Conservation (phyloP, 1,140 invertebrate genomes). For the Ladona fulva region DNA sequence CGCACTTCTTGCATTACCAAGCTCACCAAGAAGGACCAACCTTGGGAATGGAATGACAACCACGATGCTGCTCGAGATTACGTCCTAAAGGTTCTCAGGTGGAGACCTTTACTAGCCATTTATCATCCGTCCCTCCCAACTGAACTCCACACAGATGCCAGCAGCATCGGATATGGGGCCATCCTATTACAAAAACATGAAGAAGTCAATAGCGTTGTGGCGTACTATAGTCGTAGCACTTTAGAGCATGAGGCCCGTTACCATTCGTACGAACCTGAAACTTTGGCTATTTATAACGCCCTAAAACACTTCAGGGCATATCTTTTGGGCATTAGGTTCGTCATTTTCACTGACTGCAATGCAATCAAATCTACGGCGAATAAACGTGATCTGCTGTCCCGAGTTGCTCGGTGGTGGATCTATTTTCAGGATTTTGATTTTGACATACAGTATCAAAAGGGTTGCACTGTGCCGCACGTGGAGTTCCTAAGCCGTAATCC, state of each 20-base stretch:
- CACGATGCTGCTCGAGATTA: too few relatives aligned
- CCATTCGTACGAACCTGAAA: slow-evolving; percentile 35
- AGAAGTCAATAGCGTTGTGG: slow-evolving; percentile 12
- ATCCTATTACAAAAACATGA: background rate
- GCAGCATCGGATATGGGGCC: background rate
- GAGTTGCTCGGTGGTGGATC: slow-evolving; percentile 32
- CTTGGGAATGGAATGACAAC: background rate
- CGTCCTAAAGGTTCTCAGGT: too few relatives aligned
- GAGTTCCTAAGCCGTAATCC: too few relatives aligned
- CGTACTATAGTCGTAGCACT: slow-evolving; percentile 29
- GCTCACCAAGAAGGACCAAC: background rate
- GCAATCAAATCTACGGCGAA: slow-evolving; percentile 30
- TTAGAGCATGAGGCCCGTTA: slow-evolving; percentile 27
- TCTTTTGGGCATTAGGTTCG: slow-evolving; percentile 27
- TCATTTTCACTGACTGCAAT: slow-evolving; percentile 33
- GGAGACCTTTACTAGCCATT: background rate
- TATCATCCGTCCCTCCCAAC: background rate
- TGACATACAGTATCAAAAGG: too few relatives aligned
- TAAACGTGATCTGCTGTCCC: slow-evolving; percentile 30
- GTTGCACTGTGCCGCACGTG: too few relatives aligned
- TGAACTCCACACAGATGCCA: background rate
- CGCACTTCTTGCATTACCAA: background rate
- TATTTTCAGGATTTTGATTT: too few relatives aligned
- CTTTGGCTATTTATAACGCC: slow-evolving; percentile 29
- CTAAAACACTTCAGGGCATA: slow-evolving; percentile 33